Evolutionary conservation across 2,888 invertebrate species (phyloP).

Genomic region (Drosophila barbarae): DNA sequence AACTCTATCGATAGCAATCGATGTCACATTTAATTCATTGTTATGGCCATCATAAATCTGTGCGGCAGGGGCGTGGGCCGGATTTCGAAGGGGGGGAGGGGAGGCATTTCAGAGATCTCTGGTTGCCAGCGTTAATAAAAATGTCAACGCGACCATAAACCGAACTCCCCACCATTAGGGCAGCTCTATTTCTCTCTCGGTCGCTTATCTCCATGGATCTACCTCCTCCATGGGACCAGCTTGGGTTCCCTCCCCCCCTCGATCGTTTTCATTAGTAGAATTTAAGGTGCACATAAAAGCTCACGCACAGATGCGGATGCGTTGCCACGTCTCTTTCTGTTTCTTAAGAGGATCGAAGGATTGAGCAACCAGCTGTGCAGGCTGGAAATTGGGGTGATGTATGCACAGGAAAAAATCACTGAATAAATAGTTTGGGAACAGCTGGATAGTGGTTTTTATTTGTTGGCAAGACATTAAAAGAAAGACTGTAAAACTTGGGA

Average conservation of each 20-base stretch:
- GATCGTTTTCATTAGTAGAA: conserved; percentile 51
- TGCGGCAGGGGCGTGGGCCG: conserved; percentile 32
- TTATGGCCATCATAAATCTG: conserved; percentile 72
- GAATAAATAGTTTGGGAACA: not conserved
- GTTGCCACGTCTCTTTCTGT: conserved; percentile 11
- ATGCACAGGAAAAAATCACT: not conserved
- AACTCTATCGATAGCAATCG: conserved; percentile 70
- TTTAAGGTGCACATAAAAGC: conserved; percentile 67
- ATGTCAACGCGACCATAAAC: conserved; percentile 72
- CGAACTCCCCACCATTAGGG: conserved; percentile 59
- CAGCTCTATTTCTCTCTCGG: conserved; percentile 21
- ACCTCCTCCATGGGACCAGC: conserved; percentile 2
- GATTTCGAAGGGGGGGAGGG: not conserved
- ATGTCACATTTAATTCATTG: conserved; percentile 73
- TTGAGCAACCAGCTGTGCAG: conserved; percentile 31
- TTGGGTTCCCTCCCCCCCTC: not conserved
- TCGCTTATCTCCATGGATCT: conserved; percentile 9
- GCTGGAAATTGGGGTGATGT: not conserved
- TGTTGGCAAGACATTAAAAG: not conserved
- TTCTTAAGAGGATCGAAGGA: conserved; percentile 7
- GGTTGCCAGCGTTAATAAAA: conserved; percentile 65
- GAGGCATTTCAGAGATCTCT: not conserved
- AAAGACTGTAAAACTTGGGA: not conserved
- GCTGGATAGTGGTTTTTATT: not conserved
- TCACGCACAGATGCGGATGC: conserved; percentile 33